These are phyloP conservation scores for Neopipo cinnamomea DNA, from an alignment of 2,113 vertebrate species.

Conservation along the genomic window DNA sequence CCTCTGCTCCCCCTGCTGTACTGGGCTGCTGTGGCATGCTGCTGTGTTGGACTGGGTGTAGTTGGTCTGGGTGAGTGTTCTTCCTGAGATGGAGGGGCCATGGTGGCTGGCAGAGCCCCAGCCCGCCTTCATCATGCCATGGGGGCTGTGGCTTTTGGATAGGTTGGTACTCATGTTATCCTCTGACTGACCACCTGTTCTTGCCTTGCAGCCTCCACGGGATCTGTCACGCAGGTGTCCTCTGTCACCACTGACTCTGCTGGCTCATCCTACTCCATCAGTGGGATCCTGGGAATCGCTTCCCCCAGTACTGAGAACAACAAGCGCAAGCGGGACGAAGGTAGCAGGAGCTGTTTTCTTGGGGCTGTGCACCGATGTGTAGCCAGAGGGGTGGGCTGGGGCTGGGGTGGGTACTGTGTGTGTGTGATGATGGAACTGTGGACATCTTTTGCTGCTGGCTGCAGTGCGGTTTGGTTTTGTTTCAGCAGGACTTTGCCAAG, in stretches of 20 bases:
- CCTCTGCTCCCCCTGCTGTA: not conserved
- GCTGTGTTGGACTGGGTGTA: not conserved
- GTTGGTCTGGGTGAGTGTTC: not conserved
- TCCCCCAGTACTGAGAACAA: conserved; percentile 88
- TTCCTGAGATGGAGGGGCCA: rapidly evolving
- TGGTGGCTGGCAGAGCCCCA: not conserved
- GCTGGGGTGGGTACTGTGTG: rapidly evolving
- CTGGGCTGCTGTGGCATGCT: too few relatives aligned
- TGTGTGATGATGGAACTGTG: rapidly evolving
- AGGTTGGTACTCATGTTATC: rapidly evolving
- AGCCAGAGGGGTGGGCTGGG: rapidly evolving
- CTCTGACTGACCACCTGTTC: not conserved
- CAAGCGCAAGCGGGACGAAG: conserved; percentile 97
- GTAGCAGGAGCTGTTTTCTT: conserved; percentile 66
- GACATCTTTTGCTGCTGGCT: rapidly evolving
- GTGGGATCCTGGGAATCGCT: conserved; percentile 94
- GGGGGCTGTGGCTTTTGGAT: too few relatives aligned
- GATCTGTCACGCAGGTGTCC: conserved; percentile 91
- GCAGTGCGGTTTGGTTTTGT: rapidly evolving
- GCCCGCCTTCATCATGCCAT: rapidly evolving
- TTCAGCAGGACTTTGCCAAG: not conserved
- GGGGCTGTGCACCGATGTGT: rapidly evolving
- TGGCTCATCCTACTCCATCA: conserved; percentile 97
- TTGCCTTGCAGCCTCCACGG: conserved; percentile 84
- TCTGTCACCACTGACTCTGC: conserved; percentile 91